Evolutionary conservation across 2,888 invertebrate species (phyloP), one percentile per base, ranked within the genome.

Genomic region (Zygogramma bicolorata): DNA sequence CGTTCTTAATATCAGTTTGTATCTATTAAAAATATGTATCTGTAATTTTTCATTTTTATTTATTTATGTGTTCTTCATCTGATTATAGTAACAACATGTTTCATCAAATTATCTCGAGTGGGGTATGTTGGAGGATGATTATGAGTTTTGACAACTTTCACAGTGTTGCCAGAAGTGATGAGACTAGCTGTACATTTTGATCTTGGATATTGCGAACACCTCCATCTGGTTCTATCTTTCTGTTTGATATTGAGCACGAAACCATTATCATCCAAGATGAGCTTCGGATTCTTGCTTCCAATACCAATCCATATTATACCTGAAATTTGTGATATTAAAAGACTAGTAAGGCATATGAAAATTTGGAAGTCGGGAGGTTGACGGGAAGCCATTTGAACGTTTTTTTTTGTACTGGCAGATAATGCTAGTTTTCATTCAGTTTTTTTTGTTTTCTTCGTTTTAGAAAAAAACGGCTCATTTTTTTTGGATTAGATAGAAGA

Each of bases 121-220:
- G 80, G 78, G 38, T 76, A 70, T 3, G 77, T 79, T 0, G 83
- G 80, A 6, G 79, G 71, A 60, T 83, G 83, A 72, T 83, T 83
- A 59, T 83, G 83, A 27, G 73, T 68, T 34, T 79, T 76, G 20
- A 75, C 78, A 5, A 83, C 77, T 73, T 77, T 78, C 10, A 82
- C 79, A 7, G 79, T 77, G 65, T 77, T 77, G 25, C 82, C 83
- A 20, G 73, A 78, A 5, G 82, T 81, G 2, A 76, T 74, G 5
- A 84, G 65, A 20, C 79, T 79, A 4, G 80, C 82, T 65, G 77
- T 77, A 72, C 84, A 84, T 74, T 79, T 81, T 22, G 79, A 79
- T 60, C 81, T 83, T 66, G 74, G 78, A 68, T 80, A 81, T 40
- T 78, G 76, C 2, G 78, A 78, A 68, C 82, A 82, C 20, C 81